Evolutionary conservation across 2,113 vertebrate species (phyloP).

Genomic region (Cepphus grylle): DNA sequence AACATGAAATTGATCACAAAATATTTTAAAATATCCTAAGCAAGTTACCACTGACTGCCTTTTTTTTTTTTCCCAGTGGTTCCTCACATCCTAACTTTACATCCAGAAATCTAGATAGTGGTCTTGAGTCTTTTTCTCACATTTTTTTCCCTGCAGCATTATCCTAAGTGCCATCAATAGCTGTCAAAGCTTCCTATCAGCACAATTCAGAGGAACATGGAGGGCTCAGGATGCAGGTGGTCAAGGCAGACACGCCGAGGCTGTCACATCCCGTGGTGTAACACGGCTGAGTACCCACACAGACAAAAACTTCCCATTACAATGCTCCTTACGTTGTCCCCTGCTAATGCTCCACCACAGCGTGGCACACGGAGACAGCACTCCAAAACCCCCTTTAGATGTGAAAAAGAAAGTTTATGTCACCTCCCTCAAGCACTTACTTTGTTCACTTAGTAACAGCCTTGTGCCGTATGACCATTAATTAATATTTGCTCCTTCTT

Average conservation of each 20-base stretch:
- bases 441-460: background rate
- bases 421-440: background rate
- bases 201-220: accelerated
- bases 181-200: too few species aligned
- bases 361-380: accelerated
- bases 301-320: background rate
- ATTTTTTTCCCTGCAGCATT: background rate
- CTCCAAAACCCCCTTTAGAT: background rate
- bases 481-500: background rate
- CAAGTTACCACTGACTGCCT: background rate
- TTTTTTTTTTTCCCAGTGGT: background rate
- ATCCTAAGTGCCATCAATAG: background rate
- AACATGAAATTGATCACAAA: background rate
- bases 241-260: too few species aligned
- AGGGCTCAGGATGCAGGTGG: accelerated
- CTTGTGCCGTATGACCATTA: accelerated
- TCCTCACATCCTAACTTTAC: background rate
- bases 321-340: accelerated
- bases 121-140: background rate
- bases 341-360: background rate
- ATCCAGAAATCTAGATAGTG: background rate
- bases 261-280: accelerated
- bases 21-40: background rate
- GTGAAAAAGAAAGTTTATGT: background rate
- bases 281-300: background rate